Base-by-base conservation (phyloP, 2,888 invertebrate genomes). In the Noctua pronuba region DNA sequence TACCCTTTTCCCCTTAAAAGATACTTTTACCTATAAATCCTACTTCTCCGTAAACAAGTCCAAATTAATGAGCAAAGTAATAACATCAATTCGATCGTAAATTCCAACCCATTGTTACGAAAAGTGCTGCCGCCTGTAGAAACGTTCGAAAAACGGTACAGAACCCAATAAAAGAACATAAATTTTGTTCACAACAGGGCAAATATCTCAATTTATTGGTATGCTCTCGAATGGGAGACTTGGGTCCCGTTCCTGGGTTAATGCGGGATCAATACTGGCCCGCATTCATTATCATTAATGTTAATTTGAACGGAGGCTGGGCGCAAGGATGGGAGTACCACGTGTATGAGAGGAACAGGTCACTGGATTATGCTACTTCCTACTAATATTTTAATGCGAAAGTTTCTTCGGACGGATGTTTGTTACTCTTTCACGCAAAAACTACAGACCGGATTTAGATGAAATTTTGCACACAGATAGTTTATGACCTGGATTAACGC, bases 241-340 rank as follows among this genome's bases (percentile, higher is more conserved):
- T 80, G 86, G 85, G 75, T 70, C 64, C 78, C 72, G 68, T 85
- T 77, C 73, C 79, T 75, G 83, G 88, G 86, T 87, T 90, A 91
- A 90, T 90, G 83, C 80, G 84, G 88, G 90, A 91, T 92, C 92
- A 89, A 92, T 92, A 92, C 88, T 80, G 78, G 77, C 85, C 88
- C 90, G 89, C 92, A 91, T 93, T 93, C 91, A 93, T 94, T 93
- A 94, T 87, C 93, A 90, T 93, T 92, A 92, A 92, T 91, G 92
- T 91, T 93, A 92, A 93, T 93, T 92, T 90, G 82, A 87, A 73
- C 72, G 76, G 79, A 70, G 60, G 49, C 72, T 75, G 75, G 68
- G 35, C 46, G 66, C 46, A 82, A 84, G 75, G 77, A 82, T 79
- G 52, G 70, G 62, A 16, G 28, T 73, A 60, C 41, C 55, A 52